Evolutionary conservation across 1,140 invertebrate genomes (phyloP), one percentile per base, ranked within the genome.

Genomic region (Sitobion miscanthi): DNA sequence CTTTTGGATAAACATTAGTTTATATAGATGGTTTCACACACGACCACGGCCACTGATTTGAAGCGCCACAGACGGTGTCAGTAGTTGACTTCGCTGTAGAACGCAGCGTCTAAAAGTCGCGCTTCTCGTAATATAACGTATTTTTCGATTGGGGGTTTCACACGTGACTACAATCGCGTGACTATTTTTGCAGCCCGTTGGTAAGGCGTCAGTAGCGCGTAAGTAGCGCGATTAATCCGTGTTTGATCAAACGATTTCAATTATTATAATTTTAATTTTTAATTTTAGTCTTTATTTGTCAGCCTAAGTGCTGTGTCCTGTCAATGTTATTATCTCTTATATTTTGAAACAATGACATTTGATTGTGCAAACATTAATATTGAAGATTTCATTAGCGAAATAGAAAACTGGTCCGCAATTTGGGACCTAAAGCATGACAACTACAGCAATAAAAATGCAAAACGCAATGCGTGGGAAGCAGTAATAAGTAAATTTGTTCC

Each of bases 371-470:
- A 93, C 49, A 62, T 88, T 54, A 57, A 57, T 88, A 88, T 85
- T 69, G 93, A 87, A 62, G 83, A 82, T 49, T 87, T 93, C 49
- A 93, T 93, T 47, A 62, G 30, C 23, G 85, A 86, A 42, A 57
- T 87, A 52, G 93, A 86, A 52, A 52, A 42, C 3, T 42, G 38
- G 38, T 42, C 38, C 38, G 38, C 38, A 42, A 42, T 42, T 42
- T 42, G 38, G 38, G 38, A 42, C 38, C 38, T 42, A 42, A 42
- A 42, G 38, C 38, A 42, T 42, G 38, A 42, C 38, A 3, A 42
- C 38, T 42, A 42, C 38, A 42, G 38, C 38, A 42, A 42, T 42
- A 42, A 42, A 42, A 42, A 42, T 42, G 38, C 38, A 42, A 42
- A 42, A 42, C 38, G 38, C 38, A 42, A 42, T 42, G 38, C 38